phyloP scores from a whole-genome alignment of 37 sponge, comb jelly and placozoan genomes.

The Dysidea cf. avara region DNA sequence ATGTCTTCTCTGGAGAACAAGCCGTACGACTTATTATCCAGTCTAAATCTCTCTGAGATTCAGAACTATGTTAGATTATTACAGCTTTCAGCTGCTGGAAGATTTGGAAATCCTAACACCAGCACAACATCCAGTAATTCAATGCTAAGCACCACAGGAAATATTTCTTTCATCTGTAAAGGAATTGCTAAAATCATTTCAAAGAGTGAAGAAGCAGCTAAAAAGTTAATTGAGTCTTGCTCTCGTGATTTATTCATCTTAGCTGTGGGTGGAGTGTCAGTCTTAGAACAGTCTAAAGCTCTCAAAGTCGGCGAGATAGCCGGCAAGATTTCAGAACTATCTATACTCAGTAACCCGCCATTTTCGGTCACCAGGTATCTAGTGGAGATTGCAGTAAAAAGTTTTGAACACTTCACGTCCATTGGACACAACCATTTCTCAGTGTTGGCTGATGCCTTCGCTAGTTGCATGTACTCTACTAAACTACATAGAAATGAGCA shows the following conservation, averaged over 20 bases:
- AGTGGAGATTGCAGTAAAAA: slow-evolving; percentile 35
- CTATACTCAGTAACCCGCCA: slow-evolving; percentile 40
- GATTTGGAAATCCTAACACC: too few relatives aligned
- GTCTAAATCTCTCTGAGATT: too few relatives aligned
- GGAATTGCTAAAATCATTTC: too few relatives aligned
- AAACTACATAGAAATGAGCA: slow-evolving; percentile 30
- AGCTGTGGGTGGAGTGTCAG: slow-evolving; percentile 62
- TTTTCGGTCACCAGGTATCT: slow-evolving; percentile 52
- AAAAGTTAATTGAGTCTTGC: slow-evolving; percentile 39
- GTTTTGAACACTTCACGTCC: background rate
- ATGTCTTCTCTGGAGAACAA: too few relatives aligned
- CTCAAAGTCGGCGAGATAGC: background rate
- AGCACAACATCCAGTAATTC: too few relatives aligned
- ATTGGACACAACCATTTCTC: slow-evolving; percentile 1
- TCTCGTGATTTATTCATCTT: slow-evolving; percentile 48
- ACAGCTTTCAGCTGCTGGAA: too few relatives aligned
- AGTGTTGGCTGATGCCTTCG: slow-evolving; percentile 56
- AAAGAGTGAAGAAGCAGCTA: too few relatives aligned
- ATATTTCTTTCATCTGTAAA: too few relatives aligned
- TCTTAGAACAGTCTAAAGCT: background rate
- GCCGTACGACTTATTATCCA: too few relatives aligned
- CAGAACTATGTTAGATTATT: too few relatives aligned
- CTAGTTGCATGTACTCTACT: slow-evolving; percentile 65
- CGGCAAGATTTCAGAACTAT: slow-evolving; percentile 16
- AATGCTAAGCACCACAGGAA: too few relatives aligned